These are phyloP conservation scores for Eurosta solidaginis DNA, from an alignment of 1,140 invertebrate genomes.

Conservation along the genomic window DNA sequence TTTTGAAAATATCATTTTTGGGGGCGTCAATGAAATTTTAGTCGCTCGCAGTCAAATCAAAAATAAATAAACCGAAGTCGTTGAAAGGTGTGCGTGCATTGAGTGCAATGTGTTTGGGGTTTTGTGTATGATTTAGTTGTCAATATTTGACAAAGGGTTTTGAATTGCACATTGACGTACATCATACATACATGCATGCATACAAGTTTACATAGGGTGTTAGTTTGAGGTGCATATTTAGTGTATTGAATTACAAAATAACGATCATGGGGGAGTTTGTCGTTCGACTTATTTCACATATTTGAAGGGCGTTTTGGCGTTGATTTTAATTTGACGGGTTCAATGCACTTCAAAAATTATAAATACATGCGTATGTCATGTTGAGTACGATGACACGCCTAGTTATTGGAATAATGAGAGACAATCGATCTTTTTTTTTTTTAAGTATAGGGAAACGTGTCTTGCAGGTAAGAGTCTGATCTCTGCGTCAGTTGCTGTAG, in stretches of 20 bases:
- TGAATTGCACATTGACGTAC: neutral
- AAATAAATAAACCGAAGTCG: neutral
- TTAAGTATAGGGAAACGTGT: no score
- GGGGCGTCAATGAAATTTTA: conserved; percentile 17
- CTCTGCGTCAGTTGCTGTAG: no score
- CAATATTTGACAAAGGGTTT: conserved; percentile 5
- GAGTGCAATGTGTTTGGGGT: neutral
- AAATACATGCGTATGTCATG: no score
- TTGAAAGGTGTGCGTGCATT: conserved; percentile 12
- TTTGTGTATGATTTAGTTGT: neutral
- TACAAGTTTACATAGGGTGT: neutral
- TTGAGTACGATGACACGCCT: no score
- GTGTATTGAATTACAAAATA: conserved; percentile 7
- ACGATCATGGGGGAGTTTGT: neutral
- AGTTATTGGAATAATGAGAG: no score
- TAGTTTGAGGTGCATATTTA: neutral
- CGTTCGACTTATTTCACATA: no score
- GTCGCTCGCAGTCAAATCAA: neutral
- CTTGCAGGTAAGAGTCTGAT: no score
- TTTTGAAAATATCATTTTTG: neutral
- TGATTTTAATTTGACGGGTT: neutral
- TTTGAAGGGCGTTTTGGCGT: neutral
- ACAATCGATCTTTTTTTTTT: no score
- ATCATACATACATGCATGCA: neutral
- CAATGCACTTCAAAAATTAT: neutral